phyloP scores from a whole-genome alignment of 2,113 vertebrate genomes.

The Rissa tridactyla region DNA sequence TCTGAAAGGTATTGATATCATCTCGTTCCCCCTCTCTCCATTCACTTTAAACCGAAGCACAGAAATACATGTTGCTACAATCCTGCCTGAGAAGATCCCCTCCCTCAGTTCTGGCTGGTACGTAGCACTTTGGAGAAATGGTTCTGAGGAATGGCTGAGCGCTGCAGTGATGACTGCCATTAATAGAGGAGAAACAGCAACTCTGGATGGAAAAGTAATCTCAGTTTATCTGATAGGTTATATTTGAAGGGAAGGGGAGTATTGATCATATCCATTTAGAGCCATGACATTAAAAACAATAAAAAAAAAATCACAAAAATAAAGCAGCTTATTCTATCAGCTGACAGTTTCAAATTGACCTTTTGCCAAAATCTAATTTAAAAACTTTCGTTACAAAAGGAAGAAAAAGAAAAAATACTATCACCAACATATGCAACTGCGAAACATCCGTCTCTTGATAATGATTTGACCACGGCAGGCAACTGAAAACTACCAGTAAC shows the following conservation, averaged over 20 bases:
- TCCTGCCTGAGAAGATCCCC: neutral
- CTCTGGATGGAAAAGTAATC: neutral
- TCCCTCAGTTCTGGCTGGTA: neutral
- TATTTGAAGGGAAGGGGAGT: neutral
- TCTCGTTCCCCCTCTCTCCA: neutral
- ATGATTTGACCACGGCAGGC: neutral
- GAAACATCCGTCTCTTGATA: neutral
- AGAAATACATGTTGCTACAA: neutral
- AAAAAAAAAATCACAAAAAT: neutral
- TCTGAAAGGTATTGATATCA: neutral
- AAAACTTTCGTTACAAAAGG: neutral
- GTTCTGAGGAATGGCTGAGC: neutral
- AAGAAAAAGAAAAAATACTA: neutral
- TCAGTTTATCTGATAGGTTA: neutral
- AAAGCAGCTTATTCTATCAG: neutral
- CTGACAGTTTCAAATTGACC: neutral
- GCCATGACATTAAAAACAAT: neutral
- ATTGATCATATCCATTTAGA: neutral
- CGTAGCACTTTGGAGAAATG: neutral
- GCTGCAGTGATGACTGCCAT: neutral
- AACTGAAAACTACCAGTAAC: neutral
- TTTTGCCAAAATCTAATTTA: neutral
- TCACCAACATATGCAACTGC: neutral
- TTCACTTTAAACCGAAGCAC: neutral
- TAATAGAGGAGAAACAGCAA: neutral